Percentiles rank a stretch among this genome's conserved stretches.
Evolutionary conservation across 2,888 invertebrate species (phyloP).

Genomic region (Yponomeuta sedellus): DNA sequence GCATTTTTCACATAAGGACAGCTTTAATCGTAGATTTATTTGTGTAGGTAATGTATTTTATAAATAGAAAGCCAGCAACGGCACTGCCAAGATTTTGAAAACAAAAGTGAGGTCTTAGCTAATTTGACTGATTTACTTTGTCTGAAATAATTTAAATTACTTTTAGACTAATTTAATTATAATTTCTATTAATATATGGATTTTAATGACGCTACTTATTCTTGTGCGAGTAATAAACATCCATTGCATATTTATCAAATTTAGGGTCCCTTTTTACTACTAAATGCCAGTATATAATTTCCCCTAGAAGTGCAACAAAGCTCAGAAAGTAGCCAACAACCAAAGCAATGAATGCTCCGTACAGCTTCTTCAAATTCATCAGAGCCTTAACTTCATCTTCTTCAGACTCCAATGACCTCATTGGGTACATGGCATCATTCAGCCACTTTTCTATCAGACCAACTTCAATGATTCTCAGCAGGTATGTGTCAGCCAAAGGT

Average conservation of each 20-base stretch:
- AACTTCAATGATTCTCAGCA: conserved; percentile 82
- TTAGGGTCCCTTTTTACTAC: conserved; percentile 80
- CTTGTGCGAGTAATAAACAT: conserved; percentile 68
- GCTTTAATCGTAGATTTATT: not conserved
- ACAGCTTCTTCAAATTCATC: conserved; percentile 86
- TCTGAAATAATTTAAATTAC: conserved; percentile 2
- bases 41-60: not conserved
- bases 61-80: not conserved
- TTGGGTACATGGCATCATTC: conserved; percentile 81
- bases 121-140: conserved; percentile 1
- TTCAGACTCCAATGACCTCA: conserved; percentile 72
- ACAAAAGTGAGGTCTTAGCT: not conserved
- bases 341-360: conserved; percentile 85
- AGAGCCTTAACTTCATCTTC: conserved; percentile 81
- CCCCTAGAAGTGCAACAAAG: conserved; percentile 72
- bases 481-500: conserved; percentile 79
- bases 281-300: conserved; percentile 81
- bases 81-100: not conserved
- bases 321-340: conserved; percentile 81
- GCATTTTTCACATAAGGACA: too few relatives aligned
- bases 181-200: conserved; percentile 21
- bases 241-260: conserved; percentile 82
- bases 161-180: conserved; percentile 25
- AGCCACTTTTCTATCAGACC: conserved; percentile 88
- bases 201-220: conserved; percentile 44